phyloP scores from a whole-genome alignment of 2,113 vertebrate species.

The Prunella fulvescens region DNA sequence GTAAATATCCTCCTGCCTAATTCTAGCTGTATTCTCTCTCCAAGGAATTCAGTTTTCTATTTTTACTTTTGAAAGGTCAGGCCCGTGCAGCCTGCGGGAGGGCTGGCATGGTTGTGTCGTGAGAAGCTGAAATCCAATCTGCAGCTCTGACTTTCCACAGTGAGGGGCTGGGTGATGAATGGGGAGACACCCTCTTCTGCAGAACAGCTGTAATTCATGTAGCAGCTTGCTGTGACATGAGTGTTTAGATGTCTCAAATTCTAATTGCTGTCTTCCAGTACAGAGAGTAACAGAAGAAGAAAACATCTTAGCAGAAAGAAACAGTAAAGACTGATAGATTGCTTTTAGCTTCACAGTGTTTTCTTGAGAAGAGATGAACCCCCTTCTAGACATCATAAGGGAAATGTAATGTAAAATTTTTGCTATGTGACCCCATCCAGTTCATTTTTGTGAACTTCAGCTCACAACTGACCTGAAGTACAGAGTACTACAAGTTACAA shows the following conservation, averaged over 20 bases:
- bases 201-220: neutral
- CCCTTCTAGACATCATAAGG: neutral
- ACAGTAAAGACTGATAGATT: neutral
- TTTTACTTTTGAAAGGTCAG: constrained; percentile 26
- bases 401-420: neutral
- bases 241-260: neutral
- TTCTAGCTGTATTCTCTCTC: neutral
- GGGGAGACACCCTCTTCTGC: neutral
- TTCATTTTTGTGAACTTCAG: neutral
- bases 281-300: neutral
- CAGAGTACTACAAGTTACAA: neutral
- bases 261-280: neutral
- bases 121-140: neutral
- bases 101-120: neutral
- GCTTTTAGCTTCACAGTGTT: neutral
- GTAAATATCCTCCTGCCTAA: neutral
- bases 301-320: neutral
- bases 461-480: neutral
- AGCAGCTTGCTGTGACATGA: neutral
- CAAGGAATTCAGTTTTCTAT: constrained; percentile 32
- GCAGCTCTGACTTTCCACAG: neutral
- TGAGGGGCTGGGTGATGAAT: neutral
- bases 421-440: neutral
- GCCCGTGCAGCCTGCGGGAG: neutral
- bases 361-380: neutral